Evolutionary conservation across 2,113 vertebrate genomes (phyloP), one percentile per base, ranked within the genome.

Genomic region (Neotoma lepida): DNA sequence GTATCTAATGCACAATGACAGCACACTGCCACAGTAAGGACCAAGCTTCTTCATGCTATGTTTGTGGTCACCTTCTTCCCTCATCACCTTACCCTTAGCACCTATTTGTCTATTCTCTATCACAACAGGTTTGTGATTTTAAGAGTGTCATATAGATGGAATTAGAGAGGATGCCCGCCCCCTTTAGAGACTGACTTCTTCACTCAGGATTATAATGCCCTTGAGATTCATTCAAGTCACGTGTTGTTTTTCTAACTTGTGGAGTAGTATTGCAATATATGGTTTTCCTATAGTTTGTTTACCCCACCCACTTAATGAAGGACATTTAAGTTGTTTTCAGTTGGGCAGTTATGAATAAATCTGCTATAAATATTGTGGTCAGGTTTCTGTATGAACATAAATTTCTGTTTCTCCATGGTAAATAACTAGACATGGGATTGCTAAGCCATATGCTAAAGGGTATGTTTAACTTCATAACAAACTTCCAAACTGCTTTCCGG

Each of bases 321-420:
- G 66, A 54, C 30, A 33, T 81, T 92, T 96, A 91, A 4, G 20
- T 90, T 14, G 7, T 92, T 87, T 89, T 49, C 6, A 51, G 71
- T 66, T 74, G 24, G 71, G 56, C 9, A 89, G 71, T 68, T 71
- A 93, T 58, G 54, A 88, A 87, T 46, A 78, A 78, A 90, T 12
- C 41, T 51, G 35, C 56, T 93, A 12, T 73, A 49, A 86, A n/a
- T 68, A 66, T 87, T 93, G 39, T 78, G 33, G 61, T 64, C 56
- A 80, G 56, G 73, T 80, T 91, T 94, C 70, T 80, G 41, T 61
- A 17, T 54, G 41, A 61, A 74, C 28, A 3, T 78, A 33, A 35
- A n/a, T 93, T 88, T 84, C 77, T 49, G 41, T 86, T 91, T 94
- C 78, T 95, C 28, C 66, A 80, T 70, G 56, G 14, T 77, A 89